phyloP scores from a whole-genome alignment of 92 coral and sea anemone species.

The Scolanthus callimorphus region DNA sequence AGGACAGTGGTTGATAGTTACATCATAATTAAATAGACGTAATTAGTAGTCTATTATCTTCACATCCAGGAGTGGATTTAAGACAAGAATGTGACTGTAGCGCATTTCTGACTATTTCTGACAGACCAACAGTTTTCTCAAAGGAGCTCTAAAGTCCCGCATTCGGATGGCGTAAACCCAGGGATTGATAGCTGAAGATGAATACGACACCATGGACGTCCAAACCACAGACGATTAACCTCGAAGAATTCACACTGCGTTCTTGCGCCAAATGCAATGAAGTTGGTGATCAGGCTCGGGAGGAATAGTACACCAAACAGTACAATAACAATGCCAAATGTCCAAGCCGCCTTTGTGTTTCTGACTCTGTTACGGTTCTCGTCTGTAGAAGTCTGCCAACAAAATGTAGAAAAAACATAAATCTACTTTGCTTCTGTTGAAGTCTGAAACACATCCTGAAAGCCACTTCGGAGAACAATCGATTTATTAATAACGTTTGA shows the following conservation, averaged over 20 bases:
- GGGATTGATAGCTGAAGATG: slow-evolving; percentile 25
- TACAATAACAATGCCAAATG: slow-evolving; percentile 10
- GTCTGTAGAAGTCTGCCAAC: not conserved
- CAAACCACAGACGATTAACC: slow-evolving; percentile 20
- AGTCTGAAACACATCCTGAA: no score
- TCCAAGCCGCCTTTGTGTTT: slow-evolving; percentile 17
- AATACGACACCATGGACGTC: slow-evolving; percentile 13
- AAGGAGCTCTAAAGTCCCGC: slow-evolving; percentile 13
- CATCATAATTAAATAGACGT: no score
- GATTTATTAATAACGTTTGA: no score
- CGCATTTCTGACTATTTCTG: no score
- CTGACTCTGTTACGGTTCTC: slow-evolving; percentile 5
- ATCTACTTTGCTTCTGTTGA: no score
- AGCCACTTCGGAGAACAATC: no score
- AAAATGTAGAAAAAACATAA: no score
- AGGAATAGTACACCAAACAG: slow-evolving; percentile 8
- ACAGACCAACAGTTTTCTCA: no score
- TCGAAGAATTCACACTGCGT: slow-evolving; percentile 23
- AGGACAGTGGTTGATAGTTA: no score
- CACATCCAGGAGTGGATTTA: no score
- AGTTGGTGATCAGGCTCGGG: slow-evolving; percentile 15
- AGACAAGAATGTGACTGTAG: no score
- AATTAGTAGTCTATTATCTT: no score
- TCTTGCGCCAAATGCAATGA: slow-evolving; percentile 2
- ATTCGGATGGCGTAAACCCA: slow-evolving; percentile 36